These are phyloP conservation scores for Bombus huntii DNA, from an alignment of 1,140 invertebrate species.

Conservation along the genomic window DNA sequence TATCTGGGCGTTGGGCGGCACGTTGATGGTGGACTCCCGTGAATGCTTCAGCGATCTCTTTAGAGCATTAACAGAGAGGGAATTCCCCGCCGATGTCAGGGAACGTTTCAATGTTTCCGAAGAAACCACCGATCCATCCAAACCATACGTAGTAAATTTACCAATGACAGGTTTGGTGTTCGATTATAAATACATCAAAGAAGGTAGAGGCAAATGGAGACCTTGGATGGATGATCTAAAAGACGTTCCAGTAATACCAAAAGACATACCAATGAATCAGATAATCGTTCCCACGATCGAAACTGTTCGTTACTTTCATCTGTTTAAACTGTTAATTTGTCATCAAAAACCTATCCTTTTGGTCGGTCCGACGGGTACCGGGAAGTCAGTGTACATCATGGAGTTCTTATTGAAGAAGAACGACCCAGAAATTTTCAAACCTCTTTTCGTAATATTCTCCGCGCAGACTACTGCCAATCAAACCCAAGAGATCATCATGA, in stretches of 20 bases:
- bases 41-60: conserved; percentile 92
- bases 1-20: conserved; percentile 95
- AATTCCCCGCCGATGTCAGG: conserved; percentile 86
- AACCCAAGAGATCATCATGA: conserved; percentile 98
- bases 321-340: conserved; percentile 90
- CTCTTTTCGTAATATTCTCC: conserved; percentile 95
- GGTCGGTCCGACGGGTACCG: conserved; percentile 96
- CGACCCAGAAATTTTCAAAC: conserved; percentile 91
- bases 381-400: conserved; percentile 94
- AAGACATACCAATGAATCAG: conserved; percentile 95
- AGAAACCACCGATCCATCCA: conserved; percentile 85
- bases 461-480: conserved; percentile 98
- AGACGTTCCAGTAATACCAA: conserved; percentile 90
- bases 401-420: conserved; percentile 93
- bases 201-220: conserved; percentile 94
- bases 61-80: conserved; percentile 88
- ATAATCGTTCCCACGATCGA: conserved; percentile 96
- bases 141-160: conserved; percentile 89
- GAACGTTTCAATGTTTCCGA: conserved; percentile 82
- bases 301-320: conserved; percentile 90
- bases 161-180: conserved; percentile 91
- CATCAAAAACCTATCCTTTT: conserved; percentile 93
- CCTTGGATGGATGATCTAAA: conserved; percentile 93
- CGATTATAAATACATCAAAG: conserved; percentile 95
- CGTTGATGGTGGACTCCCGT: conserved; percentile 89